Conservation (phyloP, 2,113 vertebrate species). For the Girardinichthys multiradiatus region DNA sequence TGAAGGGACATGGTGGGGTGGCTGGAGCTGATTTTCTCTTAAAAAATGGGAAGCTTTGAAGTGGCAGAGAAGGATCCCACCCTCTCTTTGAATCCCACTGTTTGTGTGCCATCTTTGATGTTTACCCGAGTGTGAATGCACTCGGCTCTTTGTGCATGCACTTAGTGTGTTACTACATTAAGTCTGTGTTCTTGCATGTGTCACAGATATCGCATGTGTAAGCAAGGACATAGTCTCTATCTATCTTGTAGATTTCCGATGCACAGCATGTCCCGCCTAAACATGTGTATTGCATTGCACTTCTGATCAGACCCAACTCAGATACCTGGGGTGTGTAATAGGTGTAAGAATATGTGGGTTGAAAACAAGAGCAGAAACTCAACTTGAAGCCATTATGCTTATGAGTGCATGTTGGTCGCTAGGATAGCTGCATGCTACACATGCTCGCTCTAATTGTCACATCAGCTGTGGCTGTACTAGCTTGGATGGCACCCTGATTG, state of each 20-base stretch:
- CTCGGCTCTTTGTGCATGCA: constrained; percentile 15
- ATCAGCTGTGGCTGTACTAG: neutral
- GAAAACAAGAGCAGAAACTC: constrained; percentile 28
- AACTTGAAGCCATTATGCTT: constrained; percentile 28
- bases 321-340: constrained; percentile 29
- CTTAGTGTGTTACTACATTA: constrained; percentile 24
- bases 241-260: neutral
- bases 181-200: constrained; percentile 11
- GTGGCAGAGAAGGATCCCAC: constrained; percentile 56
- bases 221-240: neutral
- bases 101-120: constrained; percentile 72
- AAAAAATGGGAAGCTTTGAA: constrained; percentile 75
- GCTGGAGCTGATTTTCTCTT: constrained; percentile 65
- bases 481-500: too few relatives aligned
- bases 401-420: constrained; percentile 19
- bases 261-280: neutral
- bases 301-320: constrained; percentile 29
- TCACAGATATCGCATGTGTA: neutral
- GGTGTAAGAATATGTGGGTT: constrained; percentile 46
- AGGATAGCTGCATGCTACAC: constrained; percentile 9
- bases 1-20: constrained; percentile 41
- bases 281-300: constrained; percentile 12
- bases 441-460: neutral
- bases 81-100: constrained; percentile 64
- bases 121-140: constrained; percentile 21